Base-by-base conservation (phyloP, 2,113 vertebrate species). In the Tachycineta bicolor region DNA sequence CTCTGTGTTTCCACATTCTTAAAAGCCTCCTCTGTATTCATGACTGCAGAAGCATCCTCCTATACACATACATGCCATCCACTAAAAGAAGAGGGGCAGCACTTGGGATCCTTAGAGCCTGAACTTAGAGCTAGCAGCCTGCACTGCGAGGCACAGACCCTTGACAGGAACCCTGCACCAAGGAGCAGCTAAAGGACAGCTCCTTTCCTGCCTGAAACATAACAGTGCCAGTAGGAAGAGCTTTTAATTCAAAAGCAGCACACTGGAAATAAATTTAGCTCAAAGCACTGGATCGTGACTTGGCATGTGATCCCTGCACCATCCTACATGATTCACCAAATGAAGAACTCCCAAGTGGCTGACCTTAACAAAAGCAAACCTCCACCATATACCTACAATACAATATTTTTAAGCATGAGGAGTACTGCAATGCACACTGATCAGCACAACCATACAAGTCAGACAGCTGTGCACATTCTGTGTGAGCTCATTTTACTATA, bases 261-360 rank as follows among this genome's bases (percentile, higher is more conserved):
- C 59, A 55, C 52, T 93, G 83, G 64, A 93, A 95, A 73, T 83
- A 95, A 96, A 97, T 93, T 96, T 93, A 97, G 91, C 93, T 92
- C 86, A 65, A 93, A 95, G 93, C 3, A 5, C 86, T 90, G 65
- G 46, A 94, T 96, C 56, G 80, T 96, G 95, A 96, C 93, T 96
- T 93, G 94, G 86, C 73, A 75, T 75, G 83, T 94, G 86, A 89
- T 84, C 76, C 63, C 62, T 87, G 81, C 43, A 63, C 52, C 83
- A 89, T 83, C 89, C 86, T 60, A 71, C 83, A 62, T 9, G 64
- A 96, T 75, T 92, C 80, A 89, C 68, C 64, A 74, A 93, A 59
- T 50, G 9, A 20, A 90, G 88, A 95, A 90, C 82, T 92, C 86
- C 71, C 77, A 86, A 70, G 73, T 0, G 34, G 76, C 52, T 83